Evolutionary conservation across 2,113 vertebrate genomes (phyloP).

Genomic region (Myrmecobius fasciatus): DNA sequence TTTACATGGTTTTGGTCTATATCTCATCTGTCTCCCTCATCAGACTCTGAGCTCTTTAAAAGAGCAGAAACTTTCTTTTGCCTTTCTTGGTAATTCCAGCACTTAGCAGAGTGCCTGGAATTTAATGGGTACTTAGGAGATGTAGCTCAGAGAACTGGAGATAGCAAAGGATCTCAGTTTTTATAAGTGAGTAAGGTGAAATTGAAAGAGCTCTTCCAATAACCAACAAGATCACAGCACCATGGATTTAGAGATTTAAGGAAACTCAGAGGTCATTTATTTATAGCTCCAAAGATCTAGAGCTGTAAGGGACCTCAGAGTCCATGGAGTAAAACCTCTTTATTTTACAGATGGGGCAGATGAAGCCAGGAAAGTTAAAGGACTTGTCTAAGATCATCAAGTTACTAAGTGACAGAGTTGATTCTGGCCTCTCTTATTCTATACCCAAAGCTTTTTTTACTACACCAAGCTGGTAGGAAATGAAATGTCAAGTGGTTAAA

Average conservation of each 20-base stretch:
- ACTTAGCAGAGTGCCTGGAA: background rate
- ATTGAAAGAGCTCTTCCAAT: background rate
- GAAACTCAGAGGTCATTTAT: background rate
- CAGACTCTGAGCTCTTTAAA: background rate
- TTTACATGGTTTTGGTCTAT: background rate
- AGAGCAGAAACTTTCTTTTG: background rate
- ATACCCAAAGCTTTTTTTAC: background rate
- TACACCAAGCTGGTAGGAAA: background rate
- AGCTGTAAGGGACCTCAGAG: background rate
- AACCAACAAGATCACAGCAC: background rate
- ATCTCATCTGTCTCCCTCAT: background rate
- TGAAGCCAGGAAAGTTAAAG: background rate
- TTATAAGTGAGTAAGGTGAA: background rate
- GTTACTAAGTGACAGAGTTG: background rate
- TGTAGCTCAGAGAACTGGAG: background rate
- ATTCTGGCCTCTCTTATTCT: background rate
- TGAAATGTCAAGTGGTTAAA: background rate
- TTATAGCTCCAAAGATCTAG: background rate
- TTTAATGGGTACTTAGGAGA: background rate
- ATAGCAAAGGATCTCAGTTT: background rate
- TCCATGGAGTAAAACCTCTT: background rate
- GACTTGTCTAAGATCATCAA: conserved; percentile 24
- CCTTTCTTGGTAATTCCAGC: background rate
- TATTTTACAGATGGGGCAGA: conserved; percentile 21
- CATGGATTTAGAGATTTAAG: background rate